Conservation (phyloP, 1,140 invertebrate genomes). For the Arion vulgaris region DNA sequence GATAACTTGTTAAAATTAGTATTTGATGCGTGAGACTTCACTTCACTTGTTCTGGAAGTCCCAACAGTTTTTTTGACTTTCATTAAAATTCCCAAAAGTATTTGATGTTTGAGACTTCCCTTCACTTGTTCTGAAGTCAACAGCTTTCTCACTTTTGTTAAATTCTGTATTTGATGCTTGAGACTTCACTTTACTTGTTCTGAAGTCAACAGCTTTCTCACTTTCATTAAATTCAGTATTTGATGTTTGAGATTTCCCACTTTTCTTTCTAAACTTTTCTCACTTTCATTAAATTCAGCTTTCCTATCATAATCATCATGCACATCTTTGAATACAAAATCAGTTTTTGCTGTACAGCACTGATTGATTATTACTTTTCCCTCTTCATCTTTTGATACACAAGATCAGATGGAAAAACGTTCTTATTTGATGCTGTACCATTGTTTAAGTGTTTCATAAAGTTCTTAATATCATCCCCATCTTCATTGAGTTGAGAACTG, state of each 20-base stretch:
- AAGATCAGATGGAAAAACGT: neutral
- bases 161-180: neutral
- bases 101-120: no score
- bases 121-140: neutral
- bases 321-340: neutral
- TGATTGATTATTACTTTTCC: neutral
- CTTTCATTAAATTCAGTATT: no score
- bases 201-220: no score
- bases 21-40: no score
- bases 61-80: neutral
- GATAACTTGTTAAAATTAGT: neutral
- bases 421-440: neutral
- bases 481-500: neutral
- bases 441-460: conserved; percentile 26
- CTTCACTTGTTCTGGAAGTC: neutral
- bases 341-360: neutral
- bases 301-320: neutral
- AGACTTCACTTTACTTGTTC: no score
- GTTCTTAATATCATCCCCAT: conserved; percentile 13
- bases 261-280: no score
- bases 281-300: no score
- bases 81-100: no score
- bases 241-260: no score
- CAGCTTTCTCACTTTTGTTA: neutral
- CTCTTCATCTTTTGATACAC: neutral